phyloP scores from a whole-genome alignment of 2,797 vertebrate genomes.

The Triplophysa yarkandensis region DNA sequence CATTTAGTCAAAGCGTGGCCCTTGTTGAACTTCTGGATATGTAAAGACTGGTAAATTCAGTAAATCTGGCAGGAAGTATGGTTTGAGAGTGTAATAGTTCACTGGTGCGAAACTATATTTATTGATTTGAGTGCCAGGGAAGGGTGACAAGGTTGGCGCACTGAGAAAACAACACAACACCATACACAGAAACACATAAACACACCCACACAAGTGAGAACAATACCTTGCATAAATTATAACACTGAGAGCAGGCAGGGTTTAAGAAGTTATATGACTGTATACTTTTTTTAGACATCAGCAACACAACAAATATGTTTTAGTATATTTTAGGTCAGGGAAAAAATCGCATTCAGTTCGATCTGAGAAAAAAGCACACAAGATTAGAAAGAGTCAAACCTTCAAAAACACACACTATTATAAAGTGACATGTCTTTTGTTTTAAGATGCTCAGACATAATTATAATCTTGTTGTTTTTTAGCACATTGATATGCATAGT shows the following conservation, averaged over 20 bases:
- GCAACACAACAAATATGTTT: neutral
- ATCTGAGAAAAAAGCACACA: neutral
- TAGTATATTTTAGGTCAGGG: slow-evolving; percentile 2
- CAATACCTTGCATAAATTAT: slow-evolving; percentile 14
- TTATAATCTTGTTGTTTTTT: neutral
- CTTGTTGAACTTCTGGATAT: slow-evolving; percentile 26
- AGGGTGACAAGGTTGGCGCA: slow-evolving; percentile 17
- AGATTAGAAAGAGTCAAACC: neutral
- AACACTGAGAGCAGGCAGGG: neutral
- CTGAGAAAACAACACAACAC: slow-evolving; percentile 22
- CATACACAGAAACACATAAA: slow-evolving; percentile 16
- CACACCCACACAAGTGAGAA: slow-evolving; percentile 6
- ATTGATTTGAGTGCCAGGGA: slow-evolving; percentile 20
- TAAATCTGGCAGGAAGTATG: slow-evolving; percentile 19
- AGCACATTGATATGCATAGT: slow-evolving; percentile 1
- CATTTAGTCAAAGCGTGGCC: slow-evolving; percentile 2
- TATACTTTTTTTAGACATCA: neutral
- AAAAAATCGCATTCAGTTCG: neutral
- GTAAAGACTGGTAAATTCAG: slow-evolving; percentile 11
- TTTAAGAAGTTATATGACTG: neutral
- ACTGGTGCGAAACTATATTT: slow-evolving; percentile 2
- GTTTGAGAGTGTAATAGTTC: slow-evolving; percentile 6
- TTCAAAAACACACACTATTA: neutral
- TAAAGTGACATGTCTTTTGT: neutral
- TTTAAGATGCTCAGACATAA: neutral